A percentile compares a stretch with the other conserved stretches of the same genome.
Conservation (phyloP, 2,113 vertebrate species). For the Nothobranchius kuhntae region DNA sequence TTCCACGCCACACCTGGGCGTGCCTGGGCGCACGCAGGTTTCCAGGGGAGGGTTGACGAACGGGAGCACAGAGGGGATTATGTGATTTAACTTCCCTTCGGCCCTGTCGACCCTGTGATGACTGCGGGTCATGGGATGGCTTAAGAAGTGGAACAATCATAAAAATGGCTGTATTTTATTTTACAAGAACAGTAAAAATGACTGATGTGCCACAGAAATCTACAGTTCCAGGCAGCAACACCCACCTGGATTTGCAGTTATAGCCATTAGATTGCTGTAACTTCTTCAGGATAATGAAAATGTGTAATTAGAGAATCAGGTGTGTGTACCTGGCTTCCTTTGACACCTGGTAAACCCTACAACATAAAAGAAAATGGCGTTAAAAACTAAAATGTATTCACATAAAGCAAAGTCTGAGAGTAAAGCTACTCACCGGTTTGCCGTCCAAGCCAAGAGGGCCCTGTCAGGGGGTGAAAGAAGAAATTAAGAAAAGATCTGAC, state of each 20-base stretch:
- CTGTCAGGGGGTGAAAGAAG: slow-evolving; percentile 65
- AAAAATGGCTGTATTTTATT: slow-evolving; percentile 32
- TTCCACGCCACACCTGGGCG: slow-evolving; percentile 40
- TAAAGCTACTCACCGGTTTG: slow-evolving; percentile 89
- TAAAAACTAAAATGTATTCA: slow-evolving; percentile 13
- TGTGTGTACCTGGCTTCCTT: slow-evolving; percentile 79
- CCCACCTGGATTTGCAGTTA: slow-evolving; percentile 21
- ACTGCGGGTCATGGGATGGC: slow-evolving; percentile 16
- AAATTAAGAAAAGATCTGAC: not conserved
- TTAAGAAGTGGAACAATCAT: slow-evolving; percentile 48
- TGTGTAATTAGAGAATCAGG: slow-evolving; percentile 19
- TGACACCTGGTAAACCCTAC: slow-evolving; percentile 77
- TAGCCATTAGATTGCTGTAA: not conserved
- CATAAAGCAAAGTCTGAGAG: not conserved
- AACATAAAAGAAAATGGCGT: slow-evolving; percentile 25
- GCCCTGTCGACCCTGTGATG: slow-evolving; percentile 35
- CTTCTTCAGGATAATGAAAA: slow-evolving; percentile 16
- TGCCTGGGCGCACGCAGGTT: slow-evolving; percentile 16
- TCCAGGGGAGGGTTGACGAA: slow-evolving; percentile 47
- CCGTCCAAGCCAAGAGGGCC: slow-evolving; percentile 95
- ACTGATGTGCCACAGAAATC: slow-evolving; percentile 34
- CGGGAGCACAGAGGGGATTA: slow-evolving; percentile 47
- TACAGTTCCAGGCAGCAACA: slow-evolving; percentile 33
- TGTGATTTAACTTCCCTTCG: slow-evolving; percentile 40
- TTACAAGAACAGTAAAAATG: slow-evolving; percentile 39